Conservation (phyloP, 2,797 vertebrate genomes). For the Pangasius mekongensis region DNA sequence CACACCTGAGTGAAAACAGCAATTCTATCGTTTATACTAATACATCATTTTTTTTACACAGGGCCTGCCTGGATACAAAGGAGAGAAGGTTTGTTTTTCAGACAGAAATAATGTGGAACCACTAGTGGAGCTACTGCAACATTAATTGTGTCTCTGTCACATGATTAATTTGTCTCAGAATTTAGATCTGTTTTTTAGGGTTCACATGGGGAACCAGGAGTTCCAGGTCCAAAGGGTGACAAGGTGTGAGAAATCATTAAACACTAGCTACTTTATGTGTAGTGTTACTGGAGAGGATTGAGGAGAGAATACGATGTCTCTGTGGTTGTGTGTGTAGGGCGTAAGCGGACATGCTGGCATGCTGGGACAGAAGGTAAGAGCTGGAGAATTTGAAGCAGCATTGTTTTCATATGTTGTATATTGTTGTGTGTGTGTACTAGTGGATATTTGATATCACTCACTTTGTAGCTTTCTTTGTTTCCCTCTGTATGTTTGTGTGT, state of each 20-base stretch:
- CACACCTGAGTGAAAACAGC: neutral
- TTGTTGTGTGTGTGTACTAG: neutral
- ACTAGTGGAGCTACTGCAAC: too few relatives aligned
- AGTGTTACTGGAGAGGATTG: too few relatives aligned
- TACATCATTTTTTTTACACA: neutral
- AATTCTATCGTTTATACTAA: neutral
- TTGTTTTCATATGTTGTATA: neutral
- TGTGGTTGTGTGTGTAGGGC: constrained; percentile 45
- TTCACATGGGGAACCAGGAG: constrained; percentile 43
- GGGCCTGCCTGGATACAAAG: constrained; percentile 53
- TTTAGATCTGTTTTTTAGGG: constrained; percentile 41
- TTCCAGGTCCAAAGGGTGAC: constrained; percentile 51
- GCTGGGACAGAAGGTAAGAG: constrained; percentile 52
- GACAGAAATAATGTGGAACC: neutral
- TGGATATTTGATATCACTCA: constrained; percentile 9
- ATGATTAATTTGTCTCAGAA: neutral
- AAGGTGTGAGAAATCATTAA: constrained; percentile 34
- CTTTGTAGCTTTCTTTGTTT: neutral
- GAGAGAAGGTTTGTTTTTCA: constrained; percentile 50
- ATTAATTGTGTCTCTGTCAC: neutral
- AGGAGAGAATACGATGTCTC: neutral
- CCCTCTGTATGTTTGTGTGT: neutral
- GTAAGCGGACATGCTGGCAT: constrained; percentile 45
- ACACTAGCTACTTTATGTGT: neutral
- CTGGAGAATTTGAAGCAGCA: neutral